phyloP scores from a whole-genome alignment of 2,113 vertebrate genomes.

The Notiomystis cincta region DNA sequence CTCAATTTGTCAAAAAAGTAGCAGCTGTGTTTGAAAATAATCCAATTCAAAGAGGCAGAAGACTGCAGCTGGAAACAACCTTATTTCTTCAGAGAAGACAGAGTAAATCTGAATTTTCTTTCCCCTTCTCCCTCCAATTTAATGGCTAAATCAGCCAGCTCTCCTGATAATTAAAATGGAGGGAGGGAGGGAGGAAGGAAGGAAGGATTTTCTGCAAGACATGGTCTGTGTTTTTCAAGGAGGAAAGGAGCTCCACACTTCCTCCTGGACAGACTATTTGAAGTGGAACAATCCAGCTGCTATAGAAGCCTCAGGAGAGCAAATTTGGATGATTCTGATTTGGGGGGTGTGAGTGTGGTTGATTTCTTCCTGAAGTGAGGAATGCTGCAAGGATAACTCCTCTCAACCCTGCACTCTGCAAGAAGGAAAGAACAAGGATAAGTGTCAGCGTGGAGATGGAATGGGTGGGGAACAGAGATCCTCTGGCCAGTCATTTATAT shows the following conservation, averaged over 20 bases:
- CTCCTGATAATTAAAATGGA: not conserved
- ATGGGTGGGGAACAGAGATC: not conserved
- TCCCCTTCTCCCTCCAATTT: too few species aligned
- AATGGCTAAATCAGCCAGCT: not conserved
- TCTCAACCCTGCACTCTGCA: not conserved
- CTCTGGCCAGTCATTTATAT: not conserved
- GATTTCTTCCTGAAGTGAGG: not conserved
- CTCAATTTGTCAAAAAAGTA: constrained; percentile 30
- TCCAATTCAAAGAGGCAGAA: not conserved
- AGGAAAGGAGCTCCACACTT: not conserved
- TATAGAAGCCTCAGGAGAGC: not conserved
- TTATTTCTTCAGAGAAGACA: not conserved
- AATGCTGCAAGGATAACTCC: not conserved
- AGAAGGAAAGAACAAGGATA: not conserved
- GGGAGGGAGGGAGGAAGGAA: too few species aligned
- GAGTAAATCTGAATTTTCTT: not conserved
- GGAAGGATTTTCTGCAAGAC: not conserved
- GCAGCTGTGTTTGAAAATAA: not conserved
- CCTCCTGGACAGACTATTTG: not conserved
- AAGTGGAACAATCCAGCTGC: not conserved
- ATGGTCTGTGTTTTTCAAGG: not conserved
- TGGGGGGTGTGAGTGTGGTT: not conserved
- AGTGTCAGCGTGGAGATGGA: rapidly evolving
- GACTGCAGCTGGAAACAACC: not conserved
- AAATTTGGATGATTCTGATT: not conserved